Percentiles rank a stretch among this genome's conserved stretches.
These are phyloP conservation scores for Spodoptera frugiperda DNA, from an alignment of 1,140 invertebrate genomes.

Conservation along the genomic window DNA sequence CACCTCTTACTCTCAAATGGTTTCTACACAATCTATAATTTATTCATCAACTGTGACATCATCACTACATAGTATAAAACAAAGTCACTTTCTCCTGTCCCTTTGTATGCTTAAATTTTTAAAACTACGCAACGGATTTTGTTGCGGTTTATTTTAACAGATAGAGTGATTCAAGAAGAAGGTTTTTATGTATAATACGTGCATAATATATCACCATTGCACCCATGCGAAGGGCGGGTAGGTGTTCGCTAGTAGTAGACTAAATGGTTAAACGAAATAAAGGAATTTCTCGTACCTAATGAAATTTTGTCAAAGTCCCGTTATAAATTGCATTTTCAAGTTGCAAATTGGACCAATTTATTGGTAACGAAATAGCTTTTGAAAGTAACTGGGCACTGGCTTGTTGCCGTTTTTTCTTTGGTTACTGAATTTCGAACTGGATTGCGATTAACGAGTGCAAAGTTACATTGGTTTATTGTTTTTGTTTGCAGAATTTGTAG, in stretches of 20 bases:
- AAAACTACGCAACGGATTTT: too few species aligned
- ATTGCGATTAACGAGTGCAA: background rate
- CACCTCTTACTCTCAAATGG: constrained; percentile 3
- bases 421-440: constrained; percentile 6
- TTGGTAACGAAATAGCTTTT: constrained; percentile 20
- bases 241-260: too few species aligned
- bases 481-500: too few species aligned
- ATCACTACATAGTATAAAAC: too few species aligned
- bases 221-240: too few species aligned
- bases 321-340: constrained; percentile 30
- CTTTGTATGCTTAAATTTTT: too few species aligned
- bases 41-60: background rate
- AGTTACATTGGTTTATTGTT: background rate
- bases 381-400: background rate
- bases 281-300: background rate
- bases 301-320: constrained; percentile 10
- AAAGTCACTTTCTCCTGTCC: too few species aligned
- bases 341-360: constrained; percentile 26
- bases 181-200: too few species aligned
- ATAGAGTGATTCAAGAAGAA: too few species aligned
- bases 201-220: too few species aligned
- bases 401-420: constrained; percentile 2
- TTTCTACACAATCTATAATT: constrained; percentile 10
- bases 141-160: too few species aligned
- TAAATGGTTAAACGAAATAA: constrained; percentile 17